Conservation (phyloP, 2,888 invertebrate genomes). For the Acrocyrtus sp. region DNA sequence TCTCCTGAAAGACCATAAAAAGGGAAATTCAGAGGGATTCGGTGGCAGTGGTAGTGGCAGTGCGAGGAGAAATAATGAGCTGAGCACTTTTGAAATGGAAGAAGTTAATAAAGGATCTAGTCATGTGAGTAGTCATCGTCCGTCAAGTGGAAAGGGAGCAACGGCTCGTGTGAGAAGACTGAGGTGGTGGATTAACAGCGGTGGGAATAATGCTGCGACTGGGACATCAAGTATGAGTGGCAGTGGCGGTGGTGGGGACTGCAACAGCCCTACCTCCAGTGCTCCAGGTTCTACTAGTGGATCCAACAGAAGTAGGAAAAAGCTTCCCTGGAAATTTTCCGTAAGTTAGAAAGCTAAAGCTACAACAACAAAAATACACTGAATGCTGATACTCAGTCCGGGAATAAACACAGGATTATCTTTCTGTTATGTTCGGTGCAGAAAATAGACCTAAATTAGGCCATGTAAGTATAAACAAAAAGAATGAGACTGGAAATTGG, state of each 20-base stretch:
- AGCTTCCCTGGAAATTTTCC: conserved; percentile 28
- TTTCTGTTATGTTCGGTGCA: no score
- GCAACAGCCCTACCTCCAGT: not conserved
- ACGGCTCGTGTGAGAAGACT: conserved; percentile 31
- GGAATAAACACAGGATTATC: no score
- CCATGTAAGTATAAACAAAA: no score
- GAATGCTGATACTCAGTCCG: no score
- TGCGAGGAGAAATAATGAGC: conserved; percentile 18
- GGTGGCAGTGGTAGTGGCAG: conserved; percentile 2
- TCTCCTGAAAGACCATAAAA: conserved; percentile 26
- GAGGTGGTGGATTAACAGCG: conserved; percentile 46
- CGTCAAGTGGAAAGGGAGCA: not conserved
- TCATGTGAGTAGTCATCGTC: conserved; percentile 26
- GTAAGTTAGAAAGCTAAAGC: no score
- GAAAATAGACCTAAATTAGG: no score
- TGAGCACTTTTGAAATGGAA: conserved; percentile 47
- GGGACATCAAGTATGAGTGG: not conserved
- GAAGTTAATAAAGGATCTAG: conserved; percentile 38
- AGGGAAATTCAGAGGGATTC: not conserved
- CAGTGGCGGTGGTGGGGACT: conserved; percentile 5
- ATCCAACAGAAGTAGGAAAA: conserved; percentile 4
- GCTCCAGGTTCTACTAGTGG: conserved; percentile 4
- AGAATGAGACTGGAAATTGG: no score
- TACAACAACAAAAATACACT: no score
- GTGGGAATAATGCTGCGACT: conserved; percentile 22